phyloP scores from a whole-genome alignment of 2,888 invertebrate genomes.

The Pyrgus malvae region DNA sequence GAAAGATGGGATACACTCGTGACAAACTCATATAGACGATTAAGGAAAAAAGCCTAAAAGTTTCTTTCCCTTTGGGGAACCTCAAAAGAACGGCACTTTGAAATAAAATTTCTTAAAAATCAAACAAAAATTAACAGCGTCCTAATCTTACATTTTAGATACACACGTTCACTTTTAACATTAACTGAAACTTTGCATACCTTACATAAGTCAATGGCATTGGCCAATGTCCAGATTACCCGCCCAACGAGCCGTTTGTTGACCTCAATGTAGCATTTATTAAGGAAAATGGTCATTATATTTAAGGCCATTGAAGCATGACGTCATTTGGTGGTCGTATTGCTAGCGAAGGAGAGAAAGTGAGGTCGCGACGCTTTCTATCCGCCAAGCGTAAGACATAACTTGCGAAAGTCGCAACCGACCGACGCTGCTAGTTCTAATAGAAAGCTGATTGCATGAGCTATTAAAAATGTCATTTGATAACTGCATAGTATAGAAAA shows the following conservation, averaged over 20 bases:
- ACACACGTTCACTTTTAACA: too few relatives aligned
- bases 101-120: too few relatives aligned
- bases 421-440: slow-evolving; percentile 25
- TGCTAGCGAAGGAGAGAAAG: slow-evolving; percentile 66
- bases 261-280: not conserved
- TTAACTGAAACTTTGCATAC: not conserved
- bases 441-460: slow-evolving; percentile 30
- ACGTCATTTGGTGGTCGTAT: slow-evolving; percentile 17
- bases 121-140: too few relatives aligned
- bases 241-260: not conserved
- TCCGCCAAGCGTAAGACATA: slow-evolving; percentile 46
- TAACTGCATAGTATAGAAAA: too few relatives aligned
- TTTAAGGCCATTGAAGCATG: slow-evolving; percentile 1
- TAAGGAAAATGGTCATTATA: not conserved
- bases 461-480: not conserved
- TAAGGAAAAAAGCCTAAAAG: too few relatives aligned
- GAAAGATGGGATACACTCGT: too few relatives aligned
- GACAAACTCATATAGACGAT: too few relatives aligned
- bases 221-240: not conserved
- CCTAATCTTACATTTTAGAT: too few relatives aligned
- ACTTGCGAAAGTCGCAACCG: slow-evolving; percentile 65
- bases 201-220: not conserved
- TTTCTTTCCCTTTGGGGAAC: too few relatives aligned
- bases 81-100: too few relatives aligned
- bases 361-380: slow-evolving; percentile 78